Conservation (phyloP, 2,113 vertebrate genomes). For the Cynoglossus semilaevis region DNA sequence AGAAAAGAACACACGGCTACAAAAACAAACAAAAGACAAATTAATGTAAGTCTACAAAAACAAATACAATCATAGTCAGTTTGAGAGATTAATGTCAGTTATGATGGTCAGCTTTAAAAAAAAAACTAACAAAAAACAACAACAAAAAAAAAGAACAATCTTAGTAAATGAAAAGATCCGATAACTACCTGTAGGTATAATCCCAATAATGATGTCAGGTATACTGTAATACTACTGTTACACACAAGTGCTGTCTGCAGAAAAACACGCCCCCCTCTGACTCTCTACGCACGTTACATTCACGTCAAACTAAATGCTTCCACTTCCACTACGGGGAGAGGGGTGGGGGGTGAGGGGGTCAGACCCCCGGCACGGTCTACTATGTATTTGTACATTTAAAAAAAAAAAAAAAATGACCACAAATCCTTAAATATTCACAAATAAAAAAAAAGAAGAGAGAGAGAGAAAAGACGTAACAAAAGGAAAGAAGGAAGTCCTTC, state of each 20-base stretch:
- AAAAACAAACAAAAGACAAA: constrained; percentile 45
- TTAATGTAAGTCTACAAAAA: constrained; percentile 58
- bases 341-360: no score
- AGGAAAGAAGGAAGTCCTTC: constrained; percentile 51
- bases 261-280: constrained; percentile 46
- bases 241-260: constrained; percentile 58
- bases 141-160: no score
- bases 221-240: constrained; percentile 58
- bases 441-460: constrained; percentile 28
- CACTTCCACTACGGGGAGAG: constrained; percentile 48
- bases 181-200: constrained; percentile 50
- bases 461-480: background rate
- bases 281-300: constrained; percentile 58
- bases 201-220: constrained; percentile 54
- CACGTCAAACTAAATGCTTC: constrained; percentile 56
- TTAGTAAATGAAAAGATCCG: constrained; percentile 53
- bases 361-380: constrained; percentile 50
- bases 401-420: constrained; percentile 43
- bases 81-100: constrained; percentile 57
- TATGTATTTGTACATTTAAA: constrained; percentile 64
- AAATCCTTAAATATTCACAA: constrained; percentile 58
- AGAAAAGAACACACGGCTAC: constrained; percentile 42
- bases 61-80: constrained; percentile 71
- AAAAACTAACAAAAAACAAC: constrained; percentile 56
- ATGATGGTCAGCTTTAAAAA: constrained; percentile 67